These are phyloP conservation scores for Sander lucioperca DNA, from an alignment of 2,113 vertebrate genomes.

Conservation along the genomic window DNA sequence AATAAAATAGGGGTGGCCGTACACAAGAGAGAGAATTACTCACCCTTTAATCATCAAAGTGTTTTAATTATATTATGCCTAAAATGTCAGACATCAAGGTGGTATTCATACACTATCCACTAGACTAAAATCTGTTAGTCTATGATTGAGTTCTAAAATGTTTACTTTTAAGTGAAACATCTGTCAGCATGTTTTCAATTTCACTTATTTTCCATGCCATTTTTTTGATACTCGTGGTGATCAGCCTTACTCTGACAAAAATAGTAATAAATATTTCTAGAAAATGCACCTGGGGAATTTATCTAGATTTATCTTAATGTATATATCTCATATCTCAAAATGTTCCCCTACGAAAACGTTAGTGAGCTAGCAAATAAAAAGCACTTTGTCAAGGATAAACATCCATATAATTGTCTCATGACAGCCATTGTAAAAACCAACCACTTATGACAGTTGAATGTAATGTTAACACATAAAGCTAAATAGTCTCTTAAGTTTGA, in stretches of 20 bases:
- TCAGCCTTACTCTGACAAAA: neutral
- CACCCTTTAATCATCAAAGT: conserved; percentile 23
- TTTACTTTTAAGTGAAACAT: neutral
- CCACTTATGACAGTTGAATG: too few species aligned
- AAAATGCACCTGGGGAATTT: too few species aligned
- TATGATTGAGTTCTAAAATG: neutral
- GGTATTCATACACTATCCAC: neutral
- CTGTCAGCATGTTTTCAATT: neutral
- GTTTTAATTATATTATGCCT: neutral
- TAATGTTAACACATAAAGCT: too few species aligned
- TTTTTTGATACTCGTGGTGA: neutral
- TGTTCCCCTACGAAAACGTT: too few species aligned
- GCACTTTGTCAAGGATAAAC: too few species aligned
- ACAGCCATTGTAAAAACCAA: too few species aligned
- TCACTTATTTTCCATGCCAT: neutral
- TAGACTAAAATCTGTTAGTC: neutral
- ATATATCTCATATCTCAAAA: too few species aligned
- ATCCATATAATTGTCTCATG: too few species aligned
- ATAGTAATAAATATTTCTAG: too few species aligned
- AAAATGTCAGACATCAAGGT: neutral
- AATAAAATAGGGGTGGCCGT: conserved; percentile 12
- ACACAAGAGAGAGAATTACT: neutral
- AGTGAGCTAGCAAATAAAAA: neutral
- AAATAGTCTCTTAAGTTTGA: too few species aligned
- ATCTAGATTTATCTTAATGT: too few species aligned